Percentiles rank a stretch among this genome's conserved stretches.
phyloP scores from a whole-genome alignment of 2,113 vertebrate genomes.

The Desmodus rotundus region DNA sequence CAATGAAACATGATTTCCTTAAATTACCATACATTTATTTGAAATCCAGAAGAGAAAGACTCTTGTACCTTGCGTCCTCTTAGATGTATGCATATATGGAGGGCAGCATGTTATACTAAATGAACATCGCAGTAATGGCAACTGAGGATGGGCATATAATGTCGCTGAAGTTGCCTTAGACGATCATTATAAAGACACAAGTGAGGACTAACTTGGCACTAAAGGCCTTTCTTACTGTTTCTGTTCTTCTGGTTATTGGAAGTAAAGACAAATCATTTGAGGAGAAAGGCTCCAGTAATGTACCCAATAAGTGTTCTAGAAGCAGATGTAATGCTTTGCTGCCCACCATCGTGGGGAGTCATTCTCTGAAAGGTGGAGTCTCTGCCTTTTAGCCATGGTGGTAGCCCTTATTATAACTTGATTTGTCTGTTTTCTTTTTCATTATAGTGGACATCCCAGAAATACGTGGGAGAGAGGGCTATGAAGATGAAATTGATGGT shows the following conservation, averaged over 20 bases:
- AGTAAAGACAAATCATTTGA: constrained; percentile 49
- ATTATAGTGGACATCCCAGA: constrained; percentile 82
- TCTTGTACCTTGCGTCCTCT: constrained; percentile 44
- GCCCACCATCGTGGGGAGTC: too few relatives aligned
- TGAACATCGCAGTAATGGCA: constrained; percentile 47
- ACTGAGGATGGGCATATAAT: constrained; percentile 45
- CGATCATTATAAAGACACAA: constrained; percentile 57
- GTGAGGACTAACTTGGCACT: constrained; percentile 54
- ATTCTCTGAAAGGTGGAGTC: not conserved
- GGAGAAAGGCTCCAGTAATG: not conserved
- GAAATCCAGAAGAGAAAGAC: constrained; percentile 61
- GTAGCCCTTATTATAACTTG: constrained; percentile 13
- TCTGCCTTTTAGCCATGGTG: constrained; percentile 41
- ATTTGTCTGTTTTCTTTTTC: constrained; percentile 65
- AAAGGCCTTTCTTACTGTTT: constrained; percentile 21
- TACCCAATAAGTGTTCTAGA: not conserved
- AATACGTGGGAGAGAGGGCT: constrained; percentile 74
- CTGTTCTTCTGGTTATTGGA: constrained; percentile 43
- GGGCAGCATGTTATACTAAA: constrained; percentile 35
- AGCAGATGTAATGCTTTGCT: not conserved
- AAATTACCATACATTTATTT: constrained; percentile 58
- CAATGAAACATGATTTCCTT: constrained; percentile 59
- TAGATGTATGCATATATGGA: constrained; percentile 25
- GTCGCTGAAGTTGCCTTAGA: constrained; percentile 21
- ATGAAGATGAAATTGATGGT: constrained; percentile 80